Conservation (phyloP, 2,888 invertebrate species). For the Melikaiella ostensackeni region DNA sequence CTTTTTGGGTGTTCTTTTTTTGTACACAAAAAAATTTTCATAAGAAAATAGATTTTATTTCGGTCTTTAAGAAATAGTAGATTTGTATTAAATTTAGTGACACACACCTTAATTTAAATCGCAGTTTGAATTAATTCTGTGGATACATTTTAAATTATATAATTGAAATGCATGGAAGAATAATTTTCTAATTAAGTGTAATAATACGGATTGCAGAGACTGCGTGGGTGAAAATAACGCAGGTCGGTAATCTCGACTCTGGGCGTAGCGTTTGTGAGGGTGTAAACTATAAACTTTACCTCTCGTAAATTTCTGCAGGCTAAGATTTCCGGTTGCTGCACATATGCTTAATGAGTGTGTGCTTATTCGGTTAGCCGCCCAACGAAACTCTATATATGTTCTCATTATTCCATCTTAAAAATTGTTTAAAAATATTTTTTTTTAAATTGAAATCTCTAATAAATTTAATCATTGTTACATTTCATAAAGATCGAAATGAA, state of each 20-base stretch:
- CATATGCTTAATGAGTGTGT: constrained; percentile 3
- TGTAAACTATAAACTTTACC: background rate
- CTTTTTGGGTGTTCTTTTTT: too few species aligned
- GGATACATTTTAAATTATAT: background rate
- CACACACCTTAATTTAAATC: background rate
- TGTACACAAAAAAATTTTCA: too few species aligned
- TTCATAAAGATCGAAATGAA: too few species aligned
- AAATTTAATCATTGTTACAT: too few species aligned
- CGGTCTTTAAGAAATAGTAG: too few species aligned
- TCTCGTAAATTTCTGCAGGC: constrained; percentile 9
- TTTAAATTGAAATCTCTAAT: background rate
- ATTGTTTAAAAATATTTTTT: too few species aligned
- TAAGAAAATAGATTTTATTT: too few species aligned
- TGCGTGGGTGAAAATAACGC: constrained; percentile 31
- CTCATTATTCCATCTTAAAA: background rate
- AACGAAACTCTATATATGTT: background rate
- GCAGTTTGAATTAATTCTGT: background rate
- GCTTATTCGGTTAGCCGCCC: background rate
- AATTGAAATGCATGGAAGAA: constrained; percentile 5
- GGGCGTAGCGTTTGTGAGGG: background rate
- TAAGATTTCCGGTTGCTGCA: constrained; percentile 28
- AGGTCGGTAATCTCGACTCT: background rate
- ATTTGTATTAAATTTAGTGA: background rate
- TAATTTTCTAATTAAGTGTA: constrained; percentile 15
- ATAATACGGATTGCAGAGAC: constrained; percentile 13